Conservation (phyloP, 2,797 vertebrate species). For the Prunella strophiata region DNA sequence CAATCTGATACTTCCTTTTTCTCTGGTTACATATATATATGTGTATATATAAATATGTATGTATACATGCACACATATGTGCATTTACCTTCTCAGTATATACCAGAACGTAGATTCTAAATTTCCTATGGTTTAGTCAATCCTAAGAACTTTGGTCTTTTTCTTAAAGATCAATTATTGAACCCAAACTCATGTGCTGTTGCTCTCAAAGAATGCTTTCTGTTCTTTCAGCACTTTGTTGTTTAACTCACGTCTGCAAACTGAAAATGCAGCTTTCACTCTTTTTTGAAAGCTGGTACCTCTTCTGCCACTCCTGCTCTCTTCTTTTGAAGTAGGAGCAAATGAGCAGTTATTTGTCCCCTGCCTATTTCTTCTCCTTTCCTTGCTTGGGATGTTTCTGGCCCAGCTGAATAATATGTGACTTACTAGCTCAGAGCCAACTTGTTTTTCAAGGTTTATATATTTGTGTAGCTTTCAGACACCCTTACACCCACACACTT, state of each 20-base stretch:
- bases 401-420: neutral
- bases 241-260: neutral
- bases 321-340: neutral
- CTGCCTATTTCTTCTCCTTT: neutral
- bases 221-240: neutral
- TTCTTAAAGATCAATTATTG: neutral
- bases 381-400: neutral
- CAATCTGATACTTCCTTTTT: neutral
- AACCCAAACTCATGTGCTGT: neutral
- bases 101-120: neutral
- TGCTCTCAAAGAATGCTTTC: neutral
- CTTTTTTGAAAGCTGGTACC: neutral
- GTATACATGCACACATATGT: rapidly evolving
- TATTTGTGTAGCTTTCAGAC: neutral
- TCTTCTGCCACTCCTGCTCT: neutral
- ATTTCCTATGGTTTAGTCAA: neutral
- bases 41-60: too few relatives aligned
- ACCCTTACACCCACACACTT: neutral
- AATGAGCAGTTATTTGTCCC: neutral
- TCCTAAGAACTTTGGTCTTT: neutral
- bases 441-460: neutral
- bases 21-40: neutral
- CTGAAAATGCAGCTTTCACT: neutral
- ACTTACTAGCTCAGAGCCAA: neutral
- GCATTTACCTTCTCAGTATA: neutral